Evolutionary conservation across 1,140 invertebrate species (phyloP).

Genomic region (Tetramorium alpestre): DNA sequence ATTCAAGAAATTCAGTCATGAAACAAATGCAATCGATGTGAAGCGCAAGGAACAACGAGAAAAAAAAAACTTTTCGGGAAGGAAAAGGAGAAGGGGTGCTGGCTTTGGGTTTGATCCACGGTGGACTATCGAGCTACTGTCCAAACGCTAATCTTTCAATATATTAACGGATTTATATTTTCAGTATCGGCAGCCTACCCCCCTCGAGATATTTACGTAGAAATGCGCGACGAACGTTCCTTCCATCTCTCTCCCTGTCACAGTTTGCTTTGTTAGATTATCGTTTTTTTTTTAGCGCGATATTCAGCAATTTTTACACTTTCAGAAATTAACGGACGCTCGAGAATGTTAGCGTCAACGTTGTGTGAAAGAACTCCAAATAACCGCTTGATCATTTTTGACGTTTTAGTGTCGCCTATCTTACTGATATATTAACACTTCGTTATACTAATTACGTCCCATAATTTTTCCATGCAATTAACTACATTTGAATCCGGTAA

Average conservation of each 20-base stretch:
- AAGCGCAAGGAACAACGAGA: not conserved
- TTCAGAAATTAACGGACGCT: conserved; percentile 7
- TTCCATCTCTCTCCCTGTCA: not conserved
- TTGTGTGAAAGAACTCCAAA: not conserved
- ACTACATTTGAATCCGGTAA: conserved; percentile 34
- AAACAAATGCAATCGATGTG: not conserved
- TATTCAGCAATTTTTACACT: conserved; percentile 7
- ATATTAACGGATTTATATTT: conserved; percentile 85
- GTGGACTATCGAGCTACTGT: conserved; percentile 78
- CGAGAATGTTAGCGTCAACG: not conserved
- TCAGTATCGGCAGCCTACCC: conserved; percentile 70
- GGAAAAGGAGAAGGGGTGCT: not conserved
- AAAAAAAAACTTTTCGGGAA: not conserved
- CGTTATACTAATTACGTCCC: conserved; percentile 30
- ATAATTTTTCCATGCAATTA: conserved; percentile 54
- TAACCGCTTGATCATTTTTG: conserved; percentile 1
- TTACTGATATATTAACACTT: conserved; percentile 42
- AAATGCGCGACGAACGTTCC: conserved; percentile 57
- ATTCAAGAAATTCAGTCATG: not conserved
- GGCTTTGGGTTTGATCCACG: conserved; percentile 68
- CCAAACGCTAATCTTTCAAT: conserved; percentile 84
- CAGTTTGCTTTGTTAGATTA: not conserved
- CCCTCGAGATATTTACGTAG: conserved; percentile 66
- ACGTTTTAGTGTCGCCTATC: not conserved
- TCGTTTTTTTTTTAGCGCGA: not conserved